Conservation (phyloP, 2,888 invertebrate genomes). For the Hemicrepidius hirtus region DNA sequence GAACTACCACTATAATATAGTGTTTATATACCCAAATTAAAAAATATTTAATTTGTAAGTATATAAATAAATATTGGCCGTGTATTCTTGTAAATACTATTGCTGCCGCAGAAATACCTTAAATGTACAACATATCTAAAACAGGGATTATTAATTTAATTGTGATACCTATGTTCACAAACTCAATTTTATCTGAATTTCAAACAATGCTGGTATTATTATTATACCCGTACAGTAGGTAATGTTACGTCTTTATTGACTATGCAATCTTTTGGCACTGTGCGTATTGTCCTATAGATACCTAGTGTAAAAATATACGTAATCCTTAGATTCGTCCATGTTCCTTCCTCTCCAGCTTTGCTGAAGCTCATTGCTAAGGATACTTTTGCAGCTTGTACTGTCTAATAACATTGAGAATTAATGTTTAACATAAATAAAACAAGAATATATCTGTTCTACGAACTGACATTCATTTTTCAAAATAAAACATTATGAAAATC, state of each 20-base stretch:
- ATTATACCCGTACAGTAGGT: background rate
- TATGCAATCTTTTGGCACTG: no score
- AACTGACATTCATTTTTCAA: no score
- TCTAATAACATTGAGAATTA: no score
- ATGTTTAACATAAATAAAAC: no score
- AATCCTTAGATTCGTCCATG: slow-evolving; percentile 8
- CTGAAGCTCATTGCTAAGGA: no score
- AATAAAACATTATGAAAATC: no score
- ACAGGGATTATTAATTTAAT: slow-evolving; percentile 5
- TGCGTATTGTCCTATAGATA: background rate
- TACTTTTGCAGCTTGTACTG: no score
- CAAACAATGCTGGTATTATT: background rate
- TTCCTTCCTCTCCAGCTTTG: no score
- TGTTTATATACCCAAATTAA: no score
- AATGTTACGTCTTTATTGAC: background rate
- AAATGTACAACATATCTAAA: slow-evolving; percentile 21
- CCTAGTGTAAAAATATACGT: background rate
- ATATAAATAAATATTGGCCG: background rate
- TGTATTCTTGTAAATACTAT: background rate
- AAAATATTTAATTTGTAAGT: background rate
- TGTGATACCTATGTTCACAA: slow-evolving; percentile 10
- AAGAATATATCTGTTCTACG: no score
- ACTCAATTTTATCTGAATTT: background rate
- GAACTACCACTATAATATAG: background rate
- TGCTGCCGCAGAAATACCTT: background rate